These are phyloP conservation scores for Yponomeuta plumbellus DNA, from an alignment of 2,888 invertebrate genomes.

Conservation along the genomic window DNA sequence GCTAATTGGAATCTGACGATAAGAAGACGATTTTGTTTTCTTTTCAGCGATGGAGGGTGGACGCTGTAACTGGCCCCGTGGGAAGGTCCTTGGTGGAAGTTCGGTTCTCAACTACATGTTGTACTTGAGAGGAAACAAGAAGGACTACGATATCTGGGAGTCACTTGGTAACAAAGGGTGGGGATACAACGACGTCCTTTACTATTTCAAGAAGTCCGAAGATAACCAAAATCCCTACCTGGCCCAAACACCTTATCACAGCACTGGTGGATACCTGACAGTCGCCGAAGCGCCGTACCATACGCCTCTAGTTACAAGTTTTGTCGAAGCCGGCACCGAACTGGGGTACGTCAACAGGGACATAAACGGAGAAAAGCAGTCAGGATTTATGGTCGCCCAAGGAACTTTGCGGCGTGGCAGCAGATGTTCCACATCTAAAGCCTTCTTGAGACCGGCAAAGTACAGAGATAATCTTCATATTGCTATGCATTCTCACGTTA, in stretches of 20 bases:
- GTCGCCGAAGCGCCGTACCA: slow-evolving; percentile 91
- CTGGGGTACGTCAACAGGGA: slow-evolving; percentile 92
- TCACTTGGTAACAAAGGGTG: slow-evolving; percentile 90
- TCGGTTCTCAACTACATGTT: slow-evolving; percentile 95
- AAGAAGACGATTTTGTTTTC: slow-evolving; percentile 10
- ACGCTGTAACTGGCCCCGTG: slow-evolving; percentile 93
- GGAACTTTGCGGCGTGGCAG: slow-evolving; percentile 87
- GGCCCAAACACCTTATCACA: slow-evolving; percentile 85
- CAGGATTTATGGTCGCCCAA: slow-evolving; percentile 93
- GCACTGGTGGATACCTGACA: slow-evolving; percentile 87
- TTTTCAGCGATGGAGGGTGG: slow-evolving; percentile 87
- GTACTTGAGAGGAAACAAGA: slow-evolving; percentile 90
- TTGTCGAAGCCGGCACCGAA: slow-evolving; percentile 88
- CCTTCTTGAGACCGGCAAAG: slow-evolving; percentile 88
- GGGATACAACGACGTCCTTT: slow-evolving; percentile 86
- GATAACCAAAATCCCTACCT: slow-evolving; percentile 92
- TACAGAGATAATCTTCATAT: slow-evolving; percentile 89
- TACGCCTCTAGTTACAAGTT: slow-evolving; percentile 87
- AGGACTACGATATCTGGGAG: slow-evolving; percentile 95
- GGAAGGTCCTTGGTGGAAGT: slow-evolving; percentile 93
- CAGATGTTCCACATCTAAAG: slow-evolving; percentile 92
- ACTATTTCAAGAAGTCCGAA: slow-evolving; percentile 94
- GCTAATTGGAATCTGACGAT: no score
- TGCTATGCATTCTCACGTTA: slow-evolving; percentile 88
- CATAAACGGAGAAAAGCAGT: slow-evolving; percentile 90